Evolutionary conservation across 1,140 invertebrate genomes (phyloP), one percentile per base, ranked within the genome.

Genomic region (Chelonus insularis): DNA sequence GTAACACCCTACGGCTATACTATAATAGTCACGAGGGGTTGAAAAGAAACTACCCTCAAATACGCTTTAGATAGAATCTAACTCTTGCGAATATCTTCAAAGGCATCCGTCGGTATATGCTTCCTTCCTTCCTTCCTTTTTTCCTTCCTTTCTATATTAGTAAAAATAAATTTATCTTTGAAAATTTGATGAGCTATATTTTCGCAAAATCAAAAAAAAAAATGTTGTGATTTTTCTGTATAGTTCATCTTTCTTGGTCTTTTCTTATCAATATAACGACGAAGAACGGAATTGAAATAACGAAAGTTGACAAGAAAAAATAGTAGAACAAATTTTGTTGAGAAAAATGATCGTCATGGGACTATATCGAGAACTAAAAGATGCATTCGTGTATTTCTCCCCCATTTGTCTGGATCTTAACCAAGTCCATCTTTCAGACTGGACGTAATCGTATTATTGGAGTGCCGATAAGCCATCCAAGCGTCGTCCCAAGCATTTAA

Each of bases 1-100:
- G 68, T 66, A 65, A 71, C 73, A 70, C 79, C 66, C 66, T 72
- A 69, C 68, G 78, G 79, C 77, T 77, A 80, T 63, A 71, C 72
- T 78, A 79, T 81, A 81, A 81, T 81, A 78, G 79, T 69, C 73
- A 69, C 69, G 69, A 62, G 69, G 58, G 59, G 50, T 54, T 54
- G 54, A 64, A 56, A 62, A 64, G 57, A 66, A 63, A 62, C 52
- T 37, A 47, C 45, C 32, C 39, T 55, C 58, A 52, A 57, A 61
- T 54, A 63, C 41, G 21, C 36, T 34, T 23, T 25, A 43, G 36
- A 61, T 63, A 58, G 43, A 63, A 63, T 66, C 63, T 51, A 63
- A 66, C 57, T 66, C 52, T 52, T 55, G 52, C 41, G 32, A 48
- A 57, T 59, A 62, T 64, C 65, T 64, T 67, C 65, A 67, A 67